Evolutionary conservation across 2,797 vertebrate genomes (phyloP).

Genomic region (Spinus pinus): DNA sequence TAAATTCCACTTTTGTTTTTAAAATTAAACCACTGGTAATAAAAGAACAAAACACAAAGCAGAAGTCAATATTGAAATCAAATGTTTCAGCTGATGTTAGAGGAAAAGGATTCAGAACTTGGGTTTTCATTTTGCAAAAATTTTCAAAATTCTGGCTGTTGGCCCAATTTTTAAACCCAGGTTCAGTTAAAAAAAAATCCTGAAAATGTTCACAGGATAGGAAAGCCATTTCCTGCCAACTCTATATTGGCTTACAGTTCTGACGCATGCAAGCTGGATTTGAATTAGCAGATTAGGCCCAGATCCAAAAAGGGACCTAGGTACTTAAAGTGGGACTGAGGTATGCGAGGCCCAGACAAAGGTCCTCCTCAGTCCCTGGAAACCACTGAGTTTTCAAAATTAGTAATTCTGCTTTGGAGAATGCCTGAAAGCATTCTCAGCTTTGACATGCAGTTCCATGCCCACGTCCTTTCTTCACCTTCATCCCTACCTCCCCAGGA

Average conservation of each 20-base stretch:
- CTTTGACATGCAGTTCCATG: neutral
- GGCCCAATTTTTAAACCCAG: slow-evolving; percentile 57
- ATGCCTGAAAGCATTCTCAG: neutral
- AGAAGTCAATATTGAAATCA: slow-evolving; percentile 16
- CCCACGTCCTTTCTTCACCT: neutral
- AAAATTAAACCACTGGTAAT: slow-evolving; percentile 37
- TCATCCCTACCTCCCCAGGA: neutral
- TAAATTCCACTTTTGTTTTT: slow-evolving; percentile 49
- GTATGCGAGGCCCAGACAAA: slow-evolving; percentile 47
- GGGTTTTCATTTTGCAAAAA: slow-evolving; percentile 40
- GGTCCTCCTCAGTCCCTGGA: slow-evolving; percentile 47
- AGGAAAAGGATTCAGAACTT: slow-evolving; percentile 27
- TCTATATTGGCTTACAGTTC: slow-evolving; percentile 66
- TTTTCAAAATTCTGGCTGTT: slow-evolving; percentile 49
- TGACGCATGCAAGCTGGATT: slow-evolving; percentile 55
- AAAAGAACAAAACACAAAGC: slow-evolving; percentile 33
- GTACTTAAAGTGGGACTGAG: slow-evolving; percentile 53
- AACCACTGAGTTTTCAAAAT: slow-evolving; percentile 17
- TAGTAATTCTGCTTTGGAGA: neutral
- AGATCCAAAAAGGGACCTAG: slow-evolving; percentile 59
- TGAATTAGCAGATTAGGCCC: slow-evolving; percentile 63
- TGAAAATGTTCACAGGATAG: slow-evolving; percentile 67
- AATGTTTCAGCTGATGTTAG: slow-evolving; percentile 32
- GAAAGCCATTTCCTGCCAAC: slow-evolving; percentile 66
- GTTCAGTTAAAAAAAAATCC: slow-evolving; percentile 41